Evolutionary conservation across 1,140 invertebrate species (phyloP).

Genomic region (Calliopsis andreniformis): DNA sequence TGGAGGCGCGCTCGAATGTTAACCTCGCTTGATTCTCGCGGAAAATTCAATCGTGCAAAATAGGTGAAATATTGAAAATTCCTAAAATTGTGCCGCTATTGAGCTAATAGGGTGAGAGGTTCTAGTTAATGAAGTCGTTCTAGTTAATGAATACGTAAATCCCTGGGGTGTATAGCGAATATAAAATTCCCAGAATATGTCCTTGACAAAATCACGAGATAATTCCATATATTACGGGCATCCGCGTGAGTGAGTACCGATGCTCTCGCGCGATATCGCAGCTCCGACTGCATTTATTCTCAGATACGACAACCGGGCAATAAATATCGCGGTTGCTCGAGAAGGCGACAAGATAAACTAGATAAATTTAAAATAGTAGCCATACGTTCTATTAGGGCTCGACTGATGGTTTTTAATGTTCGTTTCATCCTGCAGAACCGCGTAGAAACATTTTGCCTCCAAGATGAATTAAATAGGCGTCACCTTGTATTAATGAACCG

Average conservation of each 20-base stretch:
- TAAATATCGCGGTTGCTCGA: conserved; percentile 8
- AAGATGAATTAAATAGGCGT: too few species aligned
- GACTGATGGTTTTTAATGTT: too few species aligned
- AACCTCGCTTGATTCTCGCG: not conserved
- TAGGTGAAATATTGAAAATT: not conserved
- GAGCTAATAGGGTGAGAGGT: too few species aligned
- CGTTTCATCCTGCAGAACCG: too few species aligned
- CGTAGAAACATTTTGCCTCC: too few species aligned
- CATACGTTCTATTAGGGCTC: too few species aligned
- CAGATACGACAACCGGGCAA: conserved; percentile 25
- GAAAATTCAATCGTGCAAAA: not conserved
- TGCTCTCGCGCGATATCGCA: not conserved
- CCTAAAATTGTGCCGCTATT: not conserved
- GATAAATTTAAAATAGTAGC: too few species aligned
- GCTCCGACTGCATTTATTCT: conserved; percentile 16
- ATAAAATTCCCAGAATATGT: not conserved
- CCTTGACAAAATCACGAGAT: conserved; percentile 1
- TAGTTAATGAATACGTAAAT: conserved; percentile 4
- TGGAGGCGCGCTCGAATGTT: conserved; percentile 1
- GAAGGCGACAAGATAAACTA: conserved; percentile 10
- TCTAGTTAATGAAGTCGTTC: too few species aligned
- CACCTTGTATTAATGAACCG: too few species aligned
- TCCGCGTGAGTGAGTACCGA: conserved; percentile 18
- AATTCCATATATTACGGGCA: not conserved
- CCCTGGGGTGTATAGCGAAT: not conserved